A percentile compares a stretch with the other conserved stretches of the same genome.
These are phyloP conservation scores for Bugula neritina DNA, from an alignment of 2,888 invertebrate genomes.

Conservation along the genomic window DNA sequence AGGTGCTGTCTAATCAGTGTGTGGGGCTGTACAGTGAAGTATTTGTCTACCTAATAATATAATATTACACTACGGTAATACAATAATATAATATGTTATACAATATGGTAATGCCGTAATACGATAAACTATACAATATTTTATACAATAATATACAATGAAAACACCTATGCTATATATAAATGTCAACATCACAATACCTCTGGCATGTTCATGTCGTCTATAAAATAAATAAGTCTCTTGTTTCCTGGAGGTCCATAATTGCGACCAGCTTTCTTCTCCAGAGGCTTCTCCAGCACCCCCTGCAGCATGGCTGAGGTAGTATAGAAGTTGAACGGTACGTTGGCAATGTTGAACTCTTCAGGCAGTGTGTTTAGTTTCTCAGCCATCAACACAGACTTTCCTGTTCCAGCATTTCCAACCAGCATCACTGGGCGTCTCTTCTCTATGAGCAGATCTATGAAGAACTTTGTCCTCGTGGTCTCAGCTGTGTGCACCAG, in stretches of 20 bases:
- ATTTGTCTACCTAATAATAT: slow-evolving; percentile 70
- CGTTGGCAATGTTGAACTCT: slow-evolving; percentile 76
- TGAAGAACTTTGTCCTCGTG: slow-evolving; percentile 77
- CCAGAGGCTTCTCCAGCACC: slow-evolving; percentile 84
- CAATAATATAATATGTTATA: too few relatives aligned
- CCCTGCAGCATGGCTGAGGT: slow-evolving; percentile 66
- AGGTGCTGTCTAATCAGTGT: slow-evolving; percentile 89
- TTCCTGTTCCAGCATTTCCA: slow-evolving; percentile 86
- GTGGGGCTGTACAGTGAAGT: slow-evolving; percentile 93
- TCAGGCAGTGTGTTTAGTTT: slow-evolving; percentile 72
- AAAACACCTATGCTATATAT: too few relatives aligned
- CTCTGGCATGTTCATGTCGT: slow-evolving; percentile 98
- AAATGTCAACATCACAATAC: too few relatives aligned
- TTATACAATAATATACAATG: too few relatives aligned
- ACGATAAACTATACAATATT: too few relatives aligned
- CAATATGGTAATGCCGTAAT: too few relatives aligned
- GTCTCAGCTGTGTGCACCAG: slow-evolving; percentile 90
- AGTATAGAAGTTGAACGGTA: slow-evolving; percentile 94
- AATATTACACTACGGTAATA: too few relatives aligned
- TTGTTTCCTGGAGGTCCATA: slow-evolving; percentile 93
- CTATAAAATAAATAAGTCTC: slow-evolving; percentile 86
- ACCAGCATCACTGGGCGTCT: slow-evolving; percentile 90
- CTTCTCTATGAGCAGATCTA: slow-evolving; percentile 80
- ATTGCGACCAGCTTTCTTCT: slow-evolving; percentile 92
- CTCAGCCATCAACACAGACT: slow-evolving; percentile 84